Conservation (phyloP, 1,140 invertebrate species). For the Lanistes nyassanus region DNA sequence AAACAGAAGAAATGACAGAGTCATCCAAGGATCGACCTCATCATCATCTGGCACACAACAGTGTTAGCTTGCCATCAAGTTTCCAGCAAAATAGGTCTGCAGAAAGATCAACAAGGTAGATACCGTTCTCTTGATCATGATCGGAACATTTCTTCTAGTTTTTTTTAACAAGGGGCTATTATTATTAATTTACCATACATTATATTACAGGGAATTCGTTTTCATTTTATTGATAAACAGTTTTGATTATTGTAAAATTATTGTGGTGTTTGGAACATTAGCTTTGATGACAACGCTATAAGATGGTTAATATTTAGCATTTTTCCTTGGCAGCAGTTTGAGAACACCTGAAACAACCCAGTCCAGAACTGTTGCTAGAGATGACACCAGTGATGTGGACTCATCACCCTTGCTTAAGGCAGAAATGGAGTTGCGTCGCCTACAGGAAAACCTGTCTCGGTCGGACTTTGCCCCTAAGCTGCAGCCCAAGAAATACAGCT, state of each 20-base stretch:
- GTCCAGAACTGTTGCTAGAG: not conserved
- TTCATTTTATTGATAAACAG: too few relatives aligned
- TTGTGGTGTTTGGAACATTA: not conserved
- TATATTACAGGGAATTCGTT: not conserved
- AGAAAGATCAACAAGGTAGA: not conserved
- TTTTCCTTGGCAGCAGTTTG: not conserved
- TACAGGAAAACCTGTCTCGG: constrained; percentile 42
- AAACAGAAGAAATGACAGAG: not conserved
- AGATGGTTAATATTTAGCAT: not conserved
- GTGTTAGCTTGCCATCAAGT: not conserved
- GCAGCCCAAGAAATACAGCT: constrained; percentile 29
- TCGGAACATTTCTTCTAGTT: not conserved
- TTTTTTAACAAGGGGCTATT: not conserved
- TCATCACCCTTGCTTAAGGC: constrained; percentile 52
- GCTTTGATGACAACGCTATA: not conserved
- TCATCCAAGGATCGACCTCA: not conserved
- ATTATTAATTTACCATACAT: not conserved
- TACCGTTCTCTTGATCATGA: not conserved
- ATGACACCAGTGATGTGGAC: not conserved
- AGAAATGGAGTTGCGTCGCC: constrained; percentile 50
- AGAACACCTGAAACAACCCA: not conserved
- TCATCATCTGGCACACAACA: not conserved
- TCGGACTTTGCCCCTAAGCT: constrained; percentile 33
- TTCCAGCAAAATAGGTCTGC: not conserved
- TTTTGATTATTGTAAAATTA: not conserved